Evolutionary conservation across 2,888 invertebrate genomes (phyloP).

Genomic region (Hedya salicella): DNA sequence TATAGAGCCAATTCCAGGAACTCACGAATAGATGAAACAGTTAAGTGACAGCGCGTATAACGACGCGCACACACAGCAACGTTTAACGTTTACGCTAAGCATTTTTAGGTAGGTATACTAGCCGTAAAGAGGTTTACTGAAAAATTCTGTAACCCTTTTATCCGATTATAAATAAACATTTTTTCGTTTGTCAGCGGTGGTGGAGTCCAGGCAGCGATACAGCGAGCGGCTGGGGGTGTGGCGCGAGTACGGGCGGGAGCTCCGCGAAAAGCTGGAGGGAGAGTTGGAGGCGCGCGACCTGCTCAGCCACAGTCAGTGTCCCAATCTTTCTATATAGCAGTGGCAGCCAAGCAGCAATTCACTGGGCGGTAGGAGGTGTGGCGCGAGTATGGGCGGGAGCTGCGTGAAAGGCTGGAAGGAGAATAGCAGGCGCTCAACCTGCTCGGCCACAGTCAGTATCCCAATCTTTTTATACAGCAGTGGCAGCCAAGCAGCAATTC

Average conservation of each 20-base stretch:
- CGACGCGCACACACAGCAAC: too few species aligned
- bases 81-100: too few species aligned
- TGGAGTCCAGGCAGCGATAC: conserved; percentile 46
- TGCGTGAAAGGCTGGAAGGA: conserved; percentile 56
- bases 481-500: conserved; percentile 46
- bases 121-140: too few species aligned
- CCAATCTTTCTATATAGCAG: not conserved
- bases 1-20: too few species aligned
- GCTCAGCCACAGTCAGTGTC: conserved; percentile 54
- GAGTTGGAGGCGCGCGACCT: conserved; percentile 57
- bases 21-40: too few species aligned
- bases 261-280: conserved; percentile 56
- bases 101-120: too few species aligned
- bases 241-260: conserved; percentile 41
- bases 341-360: conserved; percentile 46
- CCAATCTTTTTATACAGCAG: not conserved
- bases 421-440: conserved; percentile 57
- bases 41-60: too few species aligned
- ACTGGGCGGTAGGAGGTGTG: conserved; percentile 35
- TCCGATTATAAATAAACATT: too few species aligned
- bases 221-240: conserved; percentile 34
- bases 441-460: conserved; percentile 54
- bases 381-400: conserved; percentile 41
- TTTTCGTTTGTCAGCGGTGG: conserved; percentile 51
- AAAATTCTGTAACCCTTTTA: too few species aligned